phyloP scores from a whole-genome alignment of 2,888 invertebrate species.

The Netelia inedita region DNA sequence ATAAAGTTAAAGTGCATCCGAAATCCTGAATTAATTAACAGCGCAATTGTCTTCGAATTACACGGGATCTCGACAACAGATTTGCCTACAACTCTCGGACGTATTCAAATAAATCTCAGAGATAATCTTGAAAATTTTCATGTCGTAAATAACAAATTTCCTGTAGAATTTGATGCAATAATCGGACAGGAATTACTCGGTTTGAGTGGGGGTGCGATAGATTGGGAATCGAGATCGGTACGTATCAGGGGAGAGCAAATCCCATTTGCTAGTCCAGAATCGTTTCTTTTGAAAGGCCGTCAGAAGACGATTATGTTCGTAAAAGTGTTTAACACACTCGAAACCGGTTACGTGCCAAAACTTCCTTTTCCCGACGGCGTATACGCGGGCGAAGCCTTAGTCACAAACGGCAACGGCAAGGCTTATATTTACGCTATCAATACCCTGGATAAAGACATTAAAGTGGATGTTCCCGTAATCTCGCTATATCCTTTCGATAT shows the following conservation, averaged over 20 bases:
- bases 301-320: no score
- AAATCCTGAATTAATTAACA: slow-evolving; percentile 44
- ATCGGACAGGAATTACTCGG: slow-evolving; percentile 4
- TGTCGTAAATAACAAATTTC: not conserved
- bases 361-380: no score
- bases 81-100: not conserved
- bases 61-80: not conserved
- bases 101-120: not conserved
- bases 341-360: slow-evolving; percentile 19
- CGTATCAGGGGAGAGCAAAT: slow-evolving; percentile 1
- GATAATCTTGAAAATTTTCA: not conserved
- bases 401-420: no score
- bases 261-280: slow-evolving; percentile 31
- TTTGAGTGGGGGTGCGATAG: not conserved
- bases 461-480: slow-evolving; percentile 25
- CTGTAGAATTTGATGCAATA: slow-evolving; percentile 16
- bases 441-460: no score
- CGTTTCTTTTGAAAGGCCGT: slow-evolving; percentile 8
- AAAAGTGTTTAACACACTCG: not conserved
- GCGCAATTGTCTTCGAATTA: slow-evolving; percentile 3
- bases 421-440: no score
- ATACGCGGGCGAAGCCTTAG: no score
- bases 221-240: slow-evolving; percentile 9
- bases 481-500: slow-evolving; percentile 52
- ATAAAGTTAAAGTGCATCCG: not conserved